Conservation (phyloP, 2,888 invertebrate genomes). For the Pocota personata region DNA sequence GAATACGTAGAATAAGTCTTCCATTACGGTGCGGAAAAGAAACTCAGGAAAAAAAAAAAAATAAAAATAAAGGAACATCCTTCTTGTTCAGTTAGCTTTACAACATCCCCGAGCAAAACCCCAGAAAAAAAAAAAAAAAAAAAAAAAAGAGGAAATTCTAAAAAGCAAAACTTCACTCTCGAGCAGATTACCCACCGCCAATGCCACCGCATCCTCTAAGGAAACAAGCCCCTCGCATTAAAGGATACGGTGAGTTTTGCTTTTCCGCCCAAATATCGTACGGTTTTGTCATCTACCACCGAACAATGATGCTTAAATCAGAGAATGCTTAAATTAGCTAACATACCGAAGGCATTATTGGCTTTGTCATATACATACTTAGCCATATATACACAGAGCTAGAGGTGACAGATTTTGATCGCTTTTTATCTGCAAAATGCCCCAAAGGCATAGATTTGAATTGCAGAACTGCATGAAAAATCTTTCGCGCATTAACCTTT, state of each 20-base stretch:
- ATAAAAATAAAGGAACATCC: slow-evolving; percentile 39
- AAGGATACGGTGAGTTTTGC: slow-evolving; percentile 22
- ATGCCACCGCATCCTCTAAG: slow-evolving; percentile 44
- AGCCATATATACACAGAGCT: neutral
- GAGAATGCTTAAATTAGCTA: slow-evolving; percentile 31
- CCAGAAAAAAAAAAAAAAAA: neutral
- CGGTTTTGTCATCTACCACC: slow-evolving; percentile 40
- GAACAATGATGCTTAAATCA: slow-evolving; percentile 27
- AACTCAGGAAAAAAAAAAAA: slow-evolving; percentile 13
- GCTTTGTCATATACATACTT: neutral
- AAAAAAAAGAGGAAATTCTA: slow-evolving; percentile 11
- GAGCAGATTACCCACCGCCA: slow-evolving; percentile 56
- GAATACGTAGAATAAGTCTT: slow-evolving; percentile 46
- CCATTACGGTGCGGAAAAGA: slow-evolving; percentile 28
- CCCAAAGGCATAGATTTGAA: neutral
- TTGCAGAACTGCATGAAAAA: neutral
- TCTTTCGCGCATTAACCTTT: neutral
- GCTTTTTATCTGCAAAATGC: neutral
- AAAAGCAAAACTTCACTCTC: slow-evolving; percentile 60
- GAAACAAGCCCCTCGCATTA: slow-evolving; percentile 27
- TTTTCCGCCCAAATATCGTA: slow-evolving; percentile 43
- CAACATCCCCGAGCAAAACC: slow-evolving; percentile 17
- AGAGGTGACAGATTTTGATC: neutral
- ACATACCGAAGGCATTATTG: slow-evolving; percentile 26
- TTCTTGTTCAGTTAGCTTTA: slow-evolving; percentile 40